These are phyloP conservation scores for Alces alces DNA, from an alignment of 2,113 vertebrate genomes.

Conservation along the genomic window DNA sequence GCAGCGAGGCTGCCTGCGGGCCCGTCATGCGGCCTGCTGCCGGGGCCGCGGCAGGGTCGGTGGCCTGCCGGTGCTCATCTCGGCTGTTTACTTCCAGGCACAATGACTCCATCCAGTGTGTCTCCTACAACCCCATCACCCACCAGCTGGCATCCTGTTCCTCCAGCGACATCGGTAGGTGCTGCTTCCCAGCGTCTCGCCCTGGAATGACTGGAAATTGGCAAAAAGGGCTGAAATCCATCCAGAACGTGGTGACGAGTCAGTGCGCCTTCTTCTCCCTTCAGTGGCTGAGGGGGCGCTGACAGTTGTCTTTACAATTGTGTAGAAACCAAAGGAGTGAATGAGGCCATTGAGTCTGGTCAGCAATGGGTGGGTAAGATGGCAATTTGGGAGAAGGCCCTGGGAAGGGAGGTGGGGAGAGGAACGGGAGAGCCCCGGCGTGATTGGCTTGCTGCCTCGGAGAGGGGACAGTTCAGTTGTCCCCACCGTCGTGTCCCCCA, in stretches of 20 bases:
- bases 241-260: neutral
- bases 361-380: neutral
- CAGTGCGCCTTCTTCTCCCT: neutral
- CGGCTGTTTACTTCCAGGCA: constrained; percentile 82
- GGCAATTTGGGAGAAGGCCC: neutral
- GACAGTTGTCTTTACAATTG: neutral
- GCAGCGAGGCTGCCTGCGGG: neutral
- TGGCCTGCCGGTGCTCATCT: neutral
- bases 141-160: constrained; percentile 98
- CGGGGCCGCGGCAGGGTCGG: too few relatives aligned
- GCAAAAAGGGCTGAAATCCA: neutral
- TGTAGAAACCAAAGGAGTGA: neutral
- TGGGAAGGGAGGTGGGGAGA: neutral
- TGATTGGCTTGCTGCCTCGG: neutral
- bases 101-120: constrained; percentile 96
- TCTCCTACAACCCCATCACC: constrained; percentile 96
- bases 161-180: constrained; percentile 95
- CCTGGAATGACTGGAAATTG: neutral
- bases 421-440: neutral
- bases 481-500: neutral
- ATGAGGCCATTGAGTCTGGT: neutral
- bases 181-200: neutral
- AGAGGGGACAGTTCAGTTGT: neutral
- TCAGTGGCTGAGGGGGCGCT: neutral
- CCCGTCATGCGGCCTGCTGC: neutral